These are phyloP conservation scores for Sardinella longiceps DNA, from an alignment of 2,797 vertebrate genomes.

Conservation along the genomic window DNA sequence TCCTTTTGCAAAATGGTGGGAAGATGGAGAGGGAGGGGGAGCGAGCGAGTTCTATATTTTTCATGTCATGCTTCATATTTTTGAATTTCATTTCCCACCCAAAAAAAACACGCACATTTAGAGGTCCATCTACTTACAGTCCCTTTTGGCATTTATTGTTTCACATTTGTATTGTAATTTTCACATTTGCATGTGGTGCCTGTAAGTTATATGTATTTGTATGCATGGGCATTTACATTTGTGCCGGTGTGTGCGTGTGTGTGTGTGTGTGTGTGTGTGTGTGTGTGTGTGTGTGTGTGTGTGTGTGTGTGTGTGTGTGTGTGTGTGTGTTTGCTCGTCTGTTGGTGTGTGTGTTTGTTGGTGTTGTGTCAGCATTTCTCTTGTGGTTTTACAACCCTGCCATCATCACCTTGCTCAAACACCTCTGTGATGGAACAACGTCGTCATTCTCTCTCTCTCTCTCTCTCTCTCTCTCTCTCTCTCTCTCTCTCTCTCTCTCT, in stretches of 20 bases:
- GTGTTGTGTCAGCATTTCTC: conserved; percentile 2
- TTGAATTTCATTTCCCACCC: not conserved
- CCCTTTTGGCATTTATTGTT: not conserved
- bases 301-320: not conserved
- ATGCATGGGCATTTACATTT: no score
- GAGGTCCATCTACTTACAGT: not conserved
- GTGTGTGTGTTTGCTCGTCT: not conserved
- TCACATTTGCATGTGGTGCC: not conserved
- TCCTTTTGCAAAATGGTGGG: conserved; percentile 16
- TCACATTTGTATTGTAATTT: not conserved
- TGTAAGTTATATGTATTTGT: no score
- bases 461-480: conserved; percentile 57
- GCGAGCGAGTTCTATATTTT: not conserved
- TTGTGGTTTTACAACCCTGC: conserved; percentile 17
- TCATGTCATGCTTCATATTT: not conserved
- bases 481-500: conserved; percentile 57
- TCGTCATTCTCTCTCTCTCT: conserved; percentile 51
- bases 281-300: not conserved
- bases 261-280: not conserved
- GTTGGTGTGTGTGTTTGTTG: not conserved
- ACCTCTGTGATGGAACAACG: not conserved
- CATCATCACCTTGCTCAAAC: conserved; percentile 14
- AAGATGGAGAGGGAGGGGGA: not conserved
- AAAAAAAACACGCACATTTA: not conserved
- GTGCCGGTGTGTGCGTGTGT: not conserved